phyloP scores from a whole-genome alignment of 2,888 invertebrate genomes.

The Perizoma flavofasciatum region DNA sequence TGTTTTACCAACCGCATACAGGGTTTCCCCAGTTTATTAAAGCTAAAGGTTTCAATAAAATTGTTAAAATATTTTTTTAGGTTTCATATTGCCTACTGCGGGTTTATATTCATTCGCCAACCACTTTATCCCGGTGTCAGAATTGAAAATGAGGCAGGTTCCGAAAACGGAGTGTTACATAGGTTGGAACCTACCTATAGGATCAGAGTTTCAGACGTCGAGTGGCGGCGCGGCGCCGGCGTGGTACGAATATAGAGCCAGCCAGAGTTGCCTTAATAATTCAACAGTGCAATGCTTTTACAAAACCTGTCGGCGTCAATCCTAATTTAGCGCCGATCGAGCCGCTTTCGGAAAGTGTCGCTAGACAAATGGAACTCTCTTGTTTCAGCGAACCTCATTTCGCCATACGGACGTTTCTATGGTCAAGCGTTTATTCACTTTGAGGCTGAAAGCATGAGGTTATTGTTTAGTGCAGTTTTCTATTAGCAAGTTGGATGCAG shows the following conservation, averaged over 20 bases:
- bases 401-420: slow-evolving; percentile 32
- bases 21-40: slow-evolving; percentile 39
- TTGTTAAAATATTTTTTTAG: slow-evolving; percentile 47
- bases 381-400: slow-evolving; percentile 60
- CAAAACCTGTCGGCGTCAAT: slow-evolving; percentile 83
- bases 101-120: slow-evolving; percentile 65
- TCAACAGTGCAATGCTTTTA: slow-evolving; percentile 84
- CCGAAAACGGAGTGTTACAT: slow-evolving; percentile 69
- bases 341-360: slow-evolving; percentile 78
- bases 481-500: too few species aligned
- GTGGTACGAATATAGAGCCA: slow-evolving; percentile 76
- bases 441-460: slow-evolving; percentile 22
- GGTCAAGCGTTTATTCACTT: slow-evolving; percentile 28
- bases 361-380: slow-evolving; percentile 79
- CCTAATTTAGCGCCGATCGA: slow-evolving; percentile 81
- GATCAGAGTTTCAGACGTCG: slow-evolving; percentile 57
- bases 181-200: slow-evolving; percentile 47
- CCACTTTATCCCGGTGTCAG: slow-evolving; percentile 77
- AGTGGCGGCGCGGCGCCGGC: slow-evolving; percentile 48
- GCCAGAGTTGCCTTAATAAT: slow-evolving; percentile 80
- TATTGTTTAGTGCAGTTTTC: background rate
- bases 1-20: slow-evolving; percentile 33
- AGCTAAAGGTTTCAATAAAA: slow-evolving; percentile 47
- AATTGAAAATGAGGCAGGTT: slow-evolving; percentile 75
- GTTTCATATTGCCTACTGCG: slow-evolving; percentile 54